Conservation (phyloP, 2,888 invertebrate species). For the Scaptomyza reducta region DNA sequence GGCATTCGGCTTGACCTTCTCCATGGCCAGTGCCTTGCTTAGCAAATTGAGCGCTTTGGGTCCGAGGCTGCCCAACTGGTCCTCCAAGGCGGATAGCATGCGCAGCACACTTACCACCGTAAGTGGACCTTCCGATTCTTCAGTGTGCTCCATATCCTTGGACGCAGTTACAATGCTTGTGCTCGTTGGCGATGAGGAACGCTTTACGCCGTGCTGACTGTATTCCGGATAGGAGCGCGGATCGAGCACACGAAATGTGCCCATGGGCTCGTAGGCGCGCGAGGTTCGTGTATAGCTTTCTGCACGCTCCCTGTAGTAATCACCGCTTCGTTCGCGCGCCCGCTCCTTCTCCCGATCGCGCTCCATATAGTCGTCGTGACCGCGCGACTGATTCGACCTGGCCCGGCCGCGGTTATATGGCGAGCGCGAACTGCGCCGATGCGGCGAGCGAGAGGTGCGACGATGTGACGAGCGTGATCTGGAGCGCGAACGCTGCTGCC, state of each 20-base stretch:
- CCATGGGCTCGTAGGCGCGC: conserved; percentile 47
- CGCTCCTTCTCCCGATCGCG: conserved; percentile 7
- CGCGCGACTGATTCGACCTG: conserved; percentile 38
- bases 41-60: conserved; percentile 91
- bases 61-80: conserved; percentile 92
- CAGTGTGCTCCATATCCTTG: conserved; percentile 51
- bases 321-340: conserved; percentile 12
- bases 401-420: conserved; percentile 48
- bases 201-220: conserved; percentile 54
- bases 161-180: not conserved
- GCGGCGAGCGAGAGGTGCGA: conserved; percentile 51
- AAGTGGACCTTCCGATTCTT: conserved; percentile 84
- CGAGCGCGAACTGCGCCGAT: conserved; percentile 53
- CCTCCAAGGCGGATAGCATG: conserved; percentile 91
- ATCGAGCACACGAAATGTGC: conserved; percentile 80
- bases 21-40: conserved; percentile 91
- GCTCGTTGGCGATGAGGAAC: conserved; percentile 39
- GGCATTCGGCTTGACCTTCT: conserved; percentile 89
- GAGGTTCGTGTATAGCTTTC: conserved; percentile 46
- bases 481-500: conserved; percentile 42
- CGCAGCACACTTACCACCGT: conserved; percentile 89
- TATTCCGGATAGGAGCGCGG: conserved; percentile 82
- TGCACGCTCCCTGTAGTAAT: conserved; percentile 29
- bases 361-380: conserved; percentile 34
- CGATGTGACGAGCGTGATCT: conserved; percentile 45